Conservation (phyloP, 2,113 vertebrate genomes). For the Piprites chloris region DNA sequence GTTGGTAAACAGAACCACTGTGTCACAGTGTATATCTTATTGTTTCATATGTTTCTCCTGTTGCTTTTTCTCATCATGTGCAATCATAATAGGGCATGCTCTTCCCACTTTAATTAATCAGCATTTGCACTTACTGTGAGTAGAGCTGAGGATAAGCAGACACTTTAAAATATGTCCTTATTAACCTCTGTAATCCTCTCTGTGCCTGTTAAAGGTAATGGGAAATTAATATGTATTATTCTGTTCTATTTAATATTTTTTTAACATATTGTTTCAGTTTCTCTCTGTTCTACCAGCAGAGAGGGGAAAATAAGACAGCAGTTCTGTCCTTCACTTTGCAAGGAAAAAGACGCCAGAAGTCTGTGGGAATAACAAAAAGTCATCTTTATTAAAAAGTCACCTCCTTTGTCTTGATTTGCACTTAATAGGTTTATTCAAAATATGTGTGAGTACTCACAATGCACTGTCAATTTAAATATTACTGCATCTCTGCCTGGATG, state of each 20-base stretch:
- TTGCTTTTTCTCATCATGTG: not conserved
- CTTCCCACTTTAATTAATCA: not conserved
- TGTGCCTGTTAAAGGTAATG: not conserved
- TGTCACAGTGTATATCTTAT: not conserved
- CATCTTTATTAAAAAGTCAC: not conserved
- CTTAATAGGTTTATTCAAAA: not conserved
- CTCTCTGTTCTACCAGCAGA: not conserved
- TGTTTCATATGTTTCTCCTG: not conserved
- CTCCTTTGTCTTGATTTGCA: not conserved
- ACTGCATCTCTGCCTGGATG: not conserved
- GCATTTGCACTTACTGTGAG: not conserved
- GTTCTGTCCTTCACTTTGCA: not conserved
- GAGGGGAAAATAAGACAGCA: not conserved
- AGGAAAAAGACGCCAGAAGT: not conserved
- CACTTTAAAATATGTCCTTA: not conserved
- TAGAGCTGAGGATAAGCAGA: not conserved
- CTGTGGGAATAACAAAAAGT: not conserved
- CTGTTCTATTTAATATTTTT: not conserved
- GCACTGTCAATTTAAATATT: conserved; percentile 1
- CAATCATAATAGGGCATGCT: not conserved
- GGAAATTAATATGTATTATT: not conserved
- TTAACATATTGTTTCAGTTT: not conserved
- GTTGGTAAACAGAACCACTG: not conserved
- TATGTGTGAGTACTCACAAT: not conserved
- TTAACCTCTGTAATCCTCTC: not conserved